Evolutionary conservation across 2,113 vertebrate species (phyloP).

Genomic region (Neodontobutis hainanensis): DNA sequence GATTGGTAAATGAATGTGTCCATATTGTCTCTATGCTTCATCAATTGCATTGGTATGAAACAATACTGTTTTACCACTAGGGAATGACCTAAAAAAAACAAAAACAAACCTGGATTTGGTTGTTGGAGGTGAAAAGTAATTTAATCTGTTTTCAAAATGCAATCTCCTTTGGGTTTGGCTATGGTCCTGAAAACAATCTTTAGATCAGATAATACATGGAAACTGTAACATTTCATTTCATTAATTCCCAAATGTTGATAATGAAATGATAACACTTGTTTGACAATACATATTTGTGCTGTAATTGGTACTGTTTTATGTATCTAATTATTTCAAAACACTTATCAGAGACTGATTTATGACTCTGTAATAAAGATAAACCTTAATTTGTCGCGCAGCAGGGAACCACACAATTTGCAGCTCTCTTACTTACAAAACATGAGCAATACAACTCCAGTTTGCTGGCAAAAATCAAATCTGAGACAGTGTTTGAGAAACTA

Average conservation of each 20-base stretch:
- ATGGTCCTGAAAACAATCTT: neutral
- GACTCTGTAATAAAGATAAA: neutral
- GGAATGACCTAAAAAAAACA: too few relatives aligned
- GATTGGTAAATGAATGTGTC: too few relatives aligned
- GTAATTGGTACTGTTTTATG: neutral
- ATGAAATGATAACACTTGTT: neutral
- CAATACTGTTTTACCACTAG: too few relatives aligned
- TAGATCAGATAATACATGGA: neutral
- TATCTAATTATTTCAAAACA: neutral
- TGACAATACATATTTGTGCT: neutral
- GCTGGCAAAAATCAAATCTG: neutral
- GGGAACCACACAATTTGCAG: neutral
- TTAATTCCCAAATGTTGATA: neutral
- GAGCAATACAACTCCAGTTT: neutral
- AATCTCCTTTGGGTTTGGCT: neutral
- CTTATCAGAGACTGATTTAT: neutral
- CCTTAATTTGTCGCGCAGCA: neutral
- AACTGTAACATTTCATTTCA: neutral
- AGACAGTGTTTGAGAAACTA: neutral
- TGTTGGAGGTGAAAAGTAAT: too few relatives aligned
- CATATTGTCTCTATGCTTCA: too few relatives aligned
- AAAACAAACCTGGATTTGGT: too few relatives aligned
- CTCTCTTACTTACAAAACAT: neutral
- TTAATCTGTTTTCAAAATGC: too few relatives aligned
- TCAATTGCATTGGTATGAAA: too few relatives aligned